Evolutionary conservation across 2,797 vertebrate species (phyloP), one percentile per base, ranked within the genome.

Genomic region (Gambusia yucatana): DNA sequence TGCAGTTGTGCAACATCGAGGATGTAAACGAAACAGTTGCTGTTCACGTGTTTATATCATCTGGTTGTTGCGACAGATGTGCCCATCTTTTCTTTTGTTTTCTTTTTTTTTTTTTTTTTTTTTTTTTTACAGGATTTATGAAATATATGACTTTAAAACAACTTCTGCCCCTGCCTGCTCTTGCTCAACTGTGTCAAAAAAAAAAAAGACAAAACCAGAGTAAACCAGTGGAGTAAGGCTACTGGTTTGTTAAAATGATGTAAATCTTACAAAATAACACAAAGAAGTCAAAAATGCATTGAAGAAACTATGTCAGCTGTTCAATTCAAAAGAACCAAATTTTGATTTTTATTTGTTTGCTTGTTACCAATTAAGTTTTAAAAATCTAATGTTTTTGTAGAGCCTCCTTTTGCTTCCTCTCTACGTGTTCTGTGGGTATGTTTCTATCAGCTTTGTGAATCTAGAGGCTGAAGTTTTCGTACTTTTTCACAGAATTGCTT

Each of bases 1-100:
- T 71, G 77, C 28, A 75, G 39, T 76, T 59, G 13, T 39, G 44
- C 46, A 72, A 75, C 72, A 39, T 63, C 3, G 36, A 80, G 17
- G 48, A 69, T 76, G 43, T 46, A 52, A 69, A 67, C 50, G 30
- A 71, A 33, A 52, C 41, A 14, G 55, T 72, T 78, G 55, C 50
- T 78, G 33, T 11, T 11, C 4, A 75, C 57, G 11, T 75, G 20
- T 72, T 46, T 57, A 73, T 44, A 72, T 74, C 7, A 11, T 52
- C 41, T 50, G 3, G 11, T 8, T 83, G n/a, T 77, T 57, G 48
- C 22, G 0, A 71, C 33, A 69, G 33, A 59, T 1, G 4, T 16
- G 50, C 33, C 39, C 7, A 52, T 25, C 28, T 57, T 20, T 22
- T 33, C 33, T 22, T 10, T 52, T 72, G 22, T 7, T 52, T 7